Conservation (phyloP, 2,888 invertebrate genomes). For the Colostygia pectinataria region DNA sequence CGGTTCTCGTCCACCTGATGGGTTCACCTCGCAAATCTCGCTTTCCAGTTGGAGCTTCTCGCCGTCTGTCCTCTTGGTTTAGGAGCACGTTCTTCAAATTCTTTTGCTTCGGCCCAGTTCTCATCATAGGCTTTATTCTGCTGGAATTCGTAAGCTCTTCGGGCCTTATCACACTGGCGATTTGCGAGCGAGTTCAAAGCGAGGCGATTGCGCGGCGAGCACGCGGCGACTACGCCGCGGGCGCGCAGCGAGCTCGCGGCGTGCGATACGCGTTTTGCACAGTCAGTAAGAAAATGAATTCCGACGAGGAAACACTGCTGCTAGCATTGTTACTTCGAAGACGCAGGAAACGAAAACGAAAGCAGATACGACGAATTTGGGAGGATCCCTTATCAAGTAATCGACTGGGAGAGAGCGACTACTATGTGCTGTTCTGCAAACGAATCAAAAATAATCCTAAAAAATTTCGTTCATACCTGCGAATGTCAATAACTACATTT, state of each 20-base stretch:
- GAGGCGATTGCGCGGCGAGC: too few species aligned
- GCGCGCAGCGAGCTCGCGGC: neutral
- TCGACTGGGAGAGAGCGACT: slow-evolving; percentile 30
- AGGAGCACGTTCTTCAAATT: slow-evolving; percentile 28
- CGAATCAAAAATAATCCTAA: neutral
- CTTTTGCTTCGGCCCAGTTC: neutral
- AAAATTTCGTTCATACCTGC: neutral
- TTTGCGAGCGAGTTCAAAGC: too few species aligned
- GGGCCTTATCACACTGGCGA: too few species aligned
- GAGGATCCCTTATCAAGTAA: slow-evolving; percentile 26
- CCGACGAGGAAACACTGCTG: slow-evolving; percentile 7
- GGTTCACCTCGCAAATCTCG: too few species aligned
- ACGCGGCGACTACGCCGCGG: neutral
- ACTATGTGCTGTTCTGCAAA: slow-evolving; percentile 2
- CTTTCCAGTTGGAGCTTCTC: slow-evolving; percentile 21
- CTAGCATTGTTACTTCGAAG: slow-evolving; percentile 19
- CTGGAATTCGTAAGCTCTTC: slow-evolving; percentile 65
- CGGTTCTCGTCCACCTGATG: too few species aligned
- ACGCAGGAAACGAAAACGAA: slow-evolving; percentile 19
- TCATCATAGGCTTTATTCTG: too few species aligned
- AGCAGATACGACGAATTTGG: slow-evolving; percentile 18
- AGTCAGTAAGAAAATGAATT: slow-evolving; percentile 1
- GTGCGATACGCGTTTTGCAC: neutral
- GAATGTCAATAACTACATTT: neutral
- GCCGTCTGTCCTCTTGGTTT: slow-evolving; percentile 21